Base-by-base conservation (phyloP, 2,797 vertebrate species). In the Neosilurus mollespiculum region DNA sequence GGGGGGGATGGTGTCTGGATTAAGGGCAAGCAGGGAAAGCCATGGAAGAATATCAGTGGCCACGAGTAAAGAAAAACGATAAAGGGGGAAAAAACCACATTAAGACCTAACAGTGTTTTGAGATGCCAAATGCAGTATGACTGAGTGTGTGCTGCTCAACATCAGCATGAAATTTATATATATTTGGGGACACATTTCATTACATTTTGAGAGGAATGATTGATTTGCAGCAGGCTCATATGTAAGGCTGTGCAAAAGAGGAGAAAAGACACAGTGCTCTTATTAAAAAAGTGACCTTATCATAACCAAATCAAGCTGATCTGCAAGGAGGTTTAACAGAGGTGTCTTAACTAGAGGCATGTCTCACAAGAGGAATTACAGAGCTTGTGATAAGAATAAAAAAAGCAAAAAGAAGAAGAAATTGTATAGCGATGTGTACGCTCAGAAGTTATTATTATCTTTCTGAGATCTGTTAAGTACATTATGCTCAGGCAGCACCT, bases 1-100 rank as follows among this genome's bases (percentile, higher is more conserved):
- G 87, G 87, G 85, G 90, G 87, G 80, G 89, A 78, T 89, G 81
- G 73, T 87, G 89, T 77, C 82, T 85, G 89, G 84, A 43, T 49
- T 81, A 80, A 89, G 66, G 65, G 64, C 49, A 71, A 64, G 70
- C 26, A 20, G 24, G 20, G 51, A 54, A 61, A 69, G 70, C 9
- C 30, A 65, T 5, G 53, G 59, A 54, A 61, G 59, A 81, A 9
- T 59, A 59, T 26, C 53, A 53, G 67, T 37, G 24, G 24, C n/a
- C 64, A 78, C 51, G 61, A 71, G 61, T 78, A 26, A 43, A 62
- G 58, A 34, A 65, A 61, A 14, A 43, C 56, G 2, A 77, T 10
- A 10, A 12, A 10, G 0, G 65, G 26, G 6, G 64, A 34, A 8
- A 4, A 11, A 75, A 56, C 59, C 54, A 34, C 26, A 58, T 83